These are phyloP conservation scores for Pantala flavescens DNA, from an alignment of 1,140 invertebrate species.

Conservation along the genomic window DNA sequence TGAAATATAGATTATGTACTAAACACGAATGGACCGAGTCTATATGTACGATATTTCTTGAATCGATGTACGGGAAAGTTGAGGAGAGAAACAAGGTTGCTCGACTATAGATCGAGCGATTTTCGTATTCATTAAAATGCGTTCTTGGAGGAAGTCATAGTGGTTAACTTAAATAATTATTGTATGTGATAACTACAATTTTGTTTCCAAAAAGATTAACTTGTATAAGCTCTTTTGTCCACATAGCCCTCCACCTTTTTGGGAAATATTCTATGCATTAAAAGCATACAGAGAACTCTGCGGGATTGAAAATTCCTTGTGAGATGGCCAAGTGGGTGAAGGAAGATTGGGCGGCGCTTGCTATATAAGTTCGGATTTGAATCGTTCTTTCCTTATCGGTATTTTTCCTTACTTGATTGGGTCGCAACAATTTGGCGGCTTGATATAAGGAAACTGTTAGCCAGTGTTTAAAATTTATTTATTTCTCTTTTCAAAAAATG, in stretches of 20 bases:
- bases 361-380: not conserved
- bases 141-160: not conserved
- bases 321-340: not conserved
- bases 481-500: too few species aligned
- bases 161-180: conserved; percentile 6
- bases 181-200: conserved; percentile 4
- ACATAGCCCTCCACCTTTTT: not conserved
- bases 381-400: not conserved
- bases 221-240: not conserved
- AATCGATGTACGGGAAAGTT: too few species aligned
- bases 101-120: too few species aligned
- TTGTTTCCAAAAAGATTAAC: not conserved
- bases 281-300: not conserved
- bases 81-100: too few species aligned
- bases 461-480: not conserved
- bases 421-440: not conserved
- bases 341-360: not conserved
- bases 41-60: too few species aligned
- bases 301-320: not conserved
- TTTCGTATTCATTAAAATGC: not conserved
- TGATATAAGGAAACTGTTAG: not conserved
- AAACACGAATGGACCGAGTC: too few species aligned
- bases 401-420: not conserved
- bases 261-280: not conserved
- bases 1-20: too few species aligned